Evolutionary conservation across 2,113 vertebrate genomes (phyloP).

Genomic region (Corythornis madagascariensis): DNA sequence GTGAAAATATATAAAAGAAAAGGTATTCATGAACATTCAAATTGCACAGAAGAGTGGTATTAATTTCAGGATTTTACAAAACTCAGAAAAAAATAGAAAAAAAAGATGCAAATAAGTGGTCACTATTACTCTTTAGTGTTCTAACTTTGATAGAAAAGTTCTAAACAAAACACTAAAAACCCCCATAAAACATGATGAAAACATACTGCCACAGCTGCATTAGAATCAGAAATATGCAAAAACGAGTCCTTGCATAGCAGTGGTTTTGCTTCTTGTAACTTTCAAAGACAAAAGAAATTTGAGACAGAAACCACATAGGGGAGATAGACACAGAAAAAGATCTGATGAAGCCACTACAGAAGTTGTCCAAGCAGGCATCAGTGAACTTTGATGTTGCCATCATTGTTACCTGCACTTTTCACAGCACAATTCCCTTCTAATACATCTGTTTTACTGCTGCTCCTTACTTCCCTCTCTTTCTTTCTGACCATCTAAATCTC

Average conservation of each 20-base stretch:
- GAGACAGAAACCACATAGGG: background rate
- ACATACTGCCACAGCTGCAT: background rate
- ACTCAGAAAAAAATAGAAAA: background rate
- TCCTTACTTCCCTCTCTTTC: background rate
- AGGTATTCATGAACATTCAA: background rate
- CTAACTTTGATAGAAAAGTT: background rate
- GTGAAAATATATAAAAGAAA: background rate
- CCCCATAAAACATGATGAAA: rapidly evolving
- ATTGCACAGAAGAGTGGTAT: background rate
- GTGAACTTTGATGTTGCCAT: background rate
- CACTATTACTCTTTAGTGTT: background rate
- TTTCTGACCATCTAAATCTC: background rate
- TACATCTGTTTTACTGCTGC: background rate
- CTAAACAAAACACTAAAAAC: background rate
- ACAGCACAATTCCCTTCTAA: background rate
- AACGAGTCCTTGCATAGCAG: background rate
- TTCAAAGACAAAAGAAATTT: background rate
- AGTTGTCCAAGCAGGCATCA: background rate
- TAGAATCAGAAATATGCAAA: background rate
- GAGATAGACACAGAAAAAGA: background rate
- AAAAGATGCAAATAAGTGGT: background rate
- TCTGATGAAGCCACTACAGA: background rate
- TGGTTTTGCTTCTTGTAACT: too few relatives aligned
- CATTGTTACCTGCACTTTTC: background rate
- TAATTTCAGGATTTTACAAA: background rate